Conservation (phyloP, 2,113 vertebrate species). For the Oncorhynchus tshawytscha region DNA sequence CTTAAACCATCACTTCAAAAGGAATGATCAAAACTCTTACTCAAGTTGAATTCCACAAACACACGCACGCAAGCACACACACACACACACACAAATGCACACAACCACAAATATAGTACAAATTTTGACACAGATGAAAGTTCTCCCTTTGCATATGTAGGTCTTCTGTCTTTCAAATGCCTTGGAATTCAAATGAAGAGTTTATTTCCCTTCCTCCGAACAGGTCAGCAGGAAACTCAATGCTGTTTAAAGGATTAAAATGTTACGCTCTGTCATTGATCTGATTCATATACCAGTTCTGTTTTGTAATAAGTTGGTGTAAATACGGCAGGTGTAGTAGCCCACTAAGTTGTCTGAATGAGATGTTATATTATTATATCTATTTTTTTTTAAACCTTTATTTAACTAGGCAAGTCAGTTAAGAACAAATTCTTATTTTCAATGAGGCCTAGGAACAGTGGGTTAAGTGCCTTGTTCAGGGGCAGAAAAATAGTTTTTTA, state of each 20-base stretch:
- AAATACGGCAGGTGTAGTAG: background rate
- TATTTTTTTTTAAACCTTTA: too few relatives aligned
- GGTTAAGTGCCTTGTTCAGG: too few relatives aligned
- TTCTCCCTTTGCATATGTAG: background rate
- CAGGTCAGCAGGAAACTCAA: slow-evolving; percentile 40
- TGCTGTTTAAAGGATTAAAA: background rate
- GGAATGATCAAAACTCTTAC: background rate
- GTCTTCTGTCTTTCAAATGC: slow-evolving; percentile 23
- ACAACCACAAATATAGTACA: background rate
- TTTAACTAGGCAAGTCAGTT: too few relatives aligned
- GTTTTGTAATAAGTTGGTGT: slow-evolving; percentile 20
- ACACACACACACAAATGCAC: background rate
- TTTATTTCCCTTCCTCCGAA: slow-evolving; percentile 48
- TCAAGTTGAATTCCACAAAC: slow-evolving; percentile 5
- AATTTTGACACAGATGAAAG: background rate
- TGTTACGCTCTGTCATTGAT: slow-evolving; percentile 12
- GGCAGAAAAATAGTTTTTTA: too few relatives aligned
- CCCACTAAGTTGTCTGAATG: background rate
- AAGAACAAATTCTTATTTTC: too few relatives aligned
- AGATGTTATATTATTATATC: too few relatives aligned
- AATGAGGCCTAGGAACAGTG: too few relatives aligned
- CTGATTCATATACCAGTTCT: slow-evolving; percentile 45
- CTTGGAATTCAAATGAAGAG: slow-evolving; percentile 39
- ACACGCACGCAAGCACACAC: background rate
- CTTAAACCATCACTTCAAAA: slow-evolving; percentile 18